Percentiles rank a stretch among this genome's conserved stretches.
Conservation (phyloP, 2,113 vertebrate genomes). For the Chinchilla lanigera region DNA sequence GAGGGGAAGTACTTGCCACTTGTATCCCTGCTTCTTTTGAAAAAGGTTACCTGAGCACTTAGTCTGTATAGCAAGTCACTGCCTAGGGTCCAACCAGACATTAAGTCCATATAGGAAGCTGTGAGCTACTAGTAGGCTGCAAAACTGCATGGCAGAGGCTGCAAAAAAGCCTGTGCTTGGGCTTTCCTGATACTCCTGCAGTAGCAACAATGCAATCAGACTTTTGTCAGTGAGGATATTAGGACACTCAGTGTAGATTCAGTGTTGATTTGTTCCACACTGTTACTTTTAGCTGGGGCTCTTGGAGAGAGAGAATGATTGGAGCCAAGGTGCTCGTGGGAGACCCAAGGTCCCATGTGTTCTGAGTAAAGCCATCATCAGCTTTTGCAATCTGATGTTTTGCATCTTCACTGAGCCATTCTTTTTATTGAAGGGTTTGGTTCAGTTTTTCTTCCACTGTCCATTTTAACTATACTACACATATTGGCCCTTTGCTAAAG, state of each 20-base stretch:
- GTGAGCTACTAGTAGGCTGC: neutral
- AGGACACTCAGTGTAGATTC: neutral
- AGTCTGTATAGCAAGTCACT: neutral
- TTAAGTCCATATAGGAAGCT: neutral
- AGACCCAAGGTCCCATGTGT: neutral
- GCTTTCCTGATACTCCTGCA: neutral
- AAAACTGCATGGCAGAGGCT: neutral
- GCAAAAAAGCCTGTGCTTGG: neutral
- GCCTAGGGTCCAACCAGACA: neutral
- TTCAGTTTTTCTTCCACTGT: neutral
- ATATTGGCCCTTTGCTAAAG: neutral
- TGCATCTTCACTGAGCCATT: neutral
- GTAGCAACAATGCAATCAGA: neutral
- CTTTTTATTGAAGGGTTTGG: neutral
- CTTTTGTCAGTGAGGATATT: neutral
- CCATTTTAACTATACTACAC: neutral
- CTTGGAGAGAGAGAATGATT: neutral
- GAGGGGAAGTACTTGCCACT: neutral
- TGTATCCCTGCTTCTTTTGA: neutral
- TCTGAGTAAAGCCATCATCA: neutral
- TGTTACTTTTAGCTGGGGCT: neutral
- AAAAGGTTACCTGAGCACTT: neutral
- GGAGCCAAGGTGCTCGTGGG: neutral
- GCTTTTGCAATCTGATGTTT: neutral
- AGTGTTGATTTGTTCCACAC: neutral